A percentile compares a stretch with the other conserved stretches of the same genome.
Conservation (phyloP, 2,113 vertebrate genomes). For the Phrynocephalus versicolor region DNA sequence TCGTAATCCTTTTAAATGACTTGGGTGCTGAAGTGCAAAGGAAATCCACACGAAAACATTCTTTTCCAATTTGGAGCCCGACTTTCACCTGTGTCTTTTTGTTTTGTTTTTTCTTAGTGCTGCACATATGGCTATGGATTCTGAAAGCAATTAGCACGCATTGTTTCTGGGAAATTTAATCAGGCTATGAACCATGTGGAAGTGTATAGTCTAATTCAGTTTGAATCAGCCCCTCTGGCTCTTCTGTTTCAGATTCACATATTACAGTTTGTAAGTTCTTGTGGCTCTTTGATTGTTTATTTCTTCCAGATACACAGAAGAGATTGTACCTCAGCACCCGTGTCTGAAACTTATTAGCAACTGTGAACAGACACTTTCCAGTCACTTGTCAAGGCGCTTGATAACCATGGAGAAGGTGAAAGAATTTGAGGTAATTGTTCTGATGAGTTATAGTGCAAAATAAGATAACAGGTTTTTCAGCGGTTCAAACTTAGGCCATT, state of each 20-base stretch:
- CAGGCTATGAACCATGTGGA: background rate
- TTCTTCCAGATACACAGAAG: constrained; percentile 86
- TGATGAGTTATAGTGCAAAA: constrained; percentile 30
- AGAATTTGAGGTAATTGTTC: constrained; percentile 85
- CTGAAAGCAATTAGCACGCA: constrained; percentile 6
- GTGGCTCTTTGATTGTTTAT: constrained; percentile 54
- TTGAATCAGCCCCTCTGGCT: constrained; percentile 9
- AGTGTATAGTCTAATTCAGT: constrained; percentile 17
- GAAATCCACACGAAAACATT: background rate
- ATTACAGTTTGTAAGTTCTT: constrained; percentile 34
- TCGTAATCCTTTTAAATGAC: constrained; percentile 6
- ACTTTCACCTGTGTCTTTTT: background rate
- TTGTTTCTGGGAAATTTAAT: constrained; percentile 44
- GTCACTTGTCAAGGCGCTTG: constrained; percentile 91
- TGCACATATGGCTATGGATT: constrained; percentile 16
- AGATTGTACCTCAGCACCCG: constrained; percentile 88
- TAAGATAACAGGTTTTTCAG: constrained; percentile 26
- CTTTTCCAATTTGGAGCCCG: background rate
- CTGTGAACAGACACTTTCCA: constrained; percentile 94
- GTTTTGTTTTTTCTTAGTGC: background rate
- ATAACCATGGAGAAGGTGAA: constrained; percentile 98
- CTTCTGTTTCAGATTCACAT: constrained; percentile 27
- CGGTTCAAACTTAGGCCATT: background rate
- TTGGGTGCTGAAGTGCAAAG: background rate
- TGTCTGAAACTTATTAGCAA: constrained; percentile 94